A percentile compares a stretch with the other conserved stretches of the same genome.
These are phyloP conservation scores for Rana temporaria DNA, from an alignment of 2,113 vertebrate species.

Conservation along the genomic window DNA sequence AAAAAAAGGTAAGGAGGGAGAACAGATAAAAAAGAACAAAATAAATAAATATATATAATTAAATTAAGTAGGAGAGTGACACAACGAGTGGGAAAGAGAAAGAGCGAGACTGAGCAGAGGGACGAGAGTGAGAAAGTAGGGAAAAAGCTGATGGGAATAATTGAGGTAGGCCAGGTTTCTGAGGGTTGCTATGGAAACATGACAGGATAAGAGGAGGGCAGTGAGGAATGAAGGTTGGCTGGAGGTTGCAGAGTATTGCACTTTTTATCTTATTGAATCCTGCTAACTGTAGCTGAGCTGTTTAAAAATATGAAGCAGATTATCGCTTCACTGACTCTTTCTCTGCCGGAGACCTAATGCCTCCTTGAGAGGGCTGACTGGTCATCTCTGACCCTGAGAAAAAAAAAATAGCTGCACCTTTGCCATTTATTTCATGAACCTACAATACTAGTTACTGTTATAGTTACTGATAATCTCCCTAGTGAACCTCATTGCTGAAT, in stretches of 20 bases:
- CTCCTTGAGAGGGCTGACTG: not conserved
- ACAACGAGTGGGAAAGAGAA: conserved; percentile 33
- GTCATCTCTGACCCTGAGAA: not conserved
- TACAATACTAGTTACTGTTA: not conserved
- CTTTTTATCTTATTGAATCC: conserved; percentile 13
- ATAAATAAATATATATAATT: conserved; percentile 57
- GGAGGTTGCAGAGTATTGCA: conserved; percentile 38
- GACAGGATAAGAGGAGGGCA: conserved; percentile 61
- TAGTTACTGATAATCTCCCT: not conserved
- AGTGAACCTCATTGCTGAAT: not conserved
- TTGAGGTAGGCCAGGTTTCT: conserved; percentile 67
- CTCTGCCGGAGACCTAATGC: not conserved
- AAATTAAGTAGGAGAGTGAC: conserved; percentile 55
- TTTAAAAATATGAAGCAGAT: conserved; percentile 1
- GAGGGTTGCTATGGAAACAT: conserved; percentile 75
- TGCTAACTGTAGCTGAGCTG: conserved; percentile 20
- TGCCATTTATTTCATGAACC: not conserved
- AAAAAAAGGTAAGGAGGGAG: conserved; percentile 8
- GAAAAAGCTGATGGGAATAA: conserved; percentile 60
- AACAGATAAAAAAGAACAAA: conserved; percentile 26
- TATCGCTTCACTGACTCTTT: conserved; percentile 5
- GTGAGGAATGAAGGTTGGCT: conserved; percentile 31
- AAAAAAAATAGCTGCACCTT: conserved; percentile 9
- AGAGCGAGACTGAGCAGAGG: conserved; percentile 32
- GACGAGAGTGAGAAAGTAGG: conserved; percentile 56